Base-by-base conservation (phyloP, 2,113 vertebrate species). In the Octodon degus region DNA sequence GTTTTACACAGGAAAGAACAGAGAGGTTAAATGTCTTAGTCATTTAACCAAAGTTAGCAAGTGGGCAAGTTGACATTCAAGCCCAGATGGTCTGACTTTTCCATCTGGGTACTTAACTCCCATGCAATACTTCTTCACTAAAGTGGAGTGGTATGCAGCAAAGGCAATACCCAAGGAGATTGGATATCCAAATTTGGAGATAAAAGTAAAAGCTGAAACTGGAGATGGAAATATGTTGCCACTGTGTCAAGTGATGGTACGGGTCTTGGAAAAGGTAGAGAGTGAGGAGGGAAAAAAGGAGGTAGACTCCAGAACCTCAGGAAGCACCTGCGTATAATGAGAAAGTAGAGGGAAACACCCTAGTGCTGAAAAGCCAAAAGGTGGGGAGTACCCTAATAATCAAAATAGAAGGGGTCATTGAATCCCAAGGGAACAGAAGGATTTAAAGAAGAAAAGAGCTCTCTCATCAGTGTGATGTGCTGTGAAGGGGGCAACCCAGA, bases 371-470 rank as follows among this genome's bases (percentile, higher is more conserved):
- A 91, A 85, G 47, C 34, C 58, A 53, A 89, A 65, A 60, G 74
- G 37, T 58, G n/a, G 25, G 22, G 67, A 7, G 17, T 72, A 77
- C 27, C 63, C 55, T 76, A 34, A n/a, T 63, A 53, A 91, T 32
- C 25, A 74, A 87, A 84, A 80, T 67, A 85, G 68, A 89, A 92
- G 30, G 22, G 34, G 43, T 81, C 68, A 50, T 65, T 13, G 76
- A 88, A 65, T 90, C 32, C 37, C 34, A 91, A 74, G 65, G 37
- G 22, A n/a, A 32, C 63, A 91, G 47, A 92, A 86, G 63, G 88
- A n/a, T 74, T 93, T 58, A 92, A 91, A 74, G 92, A 95, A 90
- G 58, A 86, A 91, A 89, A 85, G 22, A 91, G 8, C 74, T 77
- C 37, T 89, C 37, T 88, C 40, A 67, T 24, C 62, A 62, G 20